Percentiles rank a stretch among this genome's conserved stretches.
Conservation (phyloP, 30 jellyfish, hydroid and myxozoan species). For the Pelagia noctiluca region DNA sequence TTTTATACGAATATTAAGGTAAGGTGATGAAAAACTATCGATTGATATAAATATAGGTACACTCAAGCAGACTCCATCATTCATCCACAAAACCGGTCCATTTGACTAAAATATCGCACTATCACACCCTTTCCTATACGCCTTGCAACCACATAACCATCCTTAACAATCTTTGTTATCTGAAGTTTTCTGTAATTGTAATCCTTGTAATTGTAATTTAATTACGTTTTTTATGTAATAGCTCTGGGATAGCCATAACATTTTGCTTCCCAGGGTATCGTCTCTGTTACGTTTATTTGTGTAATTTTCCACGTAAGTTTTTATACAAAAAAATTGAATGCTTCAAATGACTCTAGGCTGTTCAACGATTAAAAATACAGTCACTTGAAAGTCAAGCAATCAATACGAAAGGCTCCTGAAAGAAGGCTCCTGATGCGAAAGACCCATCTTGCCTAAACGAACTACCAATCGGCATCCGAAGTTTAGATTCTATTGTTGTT, state of each 20-base stretch:
- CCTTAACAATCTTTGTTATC: not conserved
- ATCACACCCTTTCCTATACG: conserved; percentile 2
- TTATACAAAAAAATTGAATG: too few relatives aligned
- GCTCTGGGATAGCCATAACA: not conserved
- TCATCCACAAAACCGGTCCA: not conserved
- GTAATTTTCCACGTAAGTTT: not conserved
- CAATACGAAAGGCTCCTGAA: not conserved
- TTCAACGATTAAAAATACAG: too few relatives aligned
- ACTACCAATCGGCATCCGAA: too few relatives aligned
- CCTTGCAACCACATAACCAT: conserved; percentile 3
- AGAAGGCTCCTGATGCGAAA: too few relatives aligned
- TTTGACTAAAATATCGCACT: not conserved
- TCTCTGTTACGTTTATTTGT: not conserved
- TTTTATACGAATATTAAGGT: not conserved
- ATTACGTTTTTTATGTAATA: not conserved
- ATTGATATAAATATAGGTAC: not conserved
- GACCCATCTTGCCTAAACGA: too few relatives aligned
- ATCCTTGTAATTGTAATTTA: not conserved
- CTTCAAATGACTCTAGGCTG: too few relatives aligned
- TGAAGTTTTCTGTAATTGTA: not conserved
- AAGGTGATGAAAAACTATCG: not conserved
- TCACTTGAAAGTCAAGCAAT: too few relatives aligned
- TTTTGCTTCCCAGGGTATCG: conserved; percentile 8
- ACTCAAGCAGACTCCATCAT: not conserved
- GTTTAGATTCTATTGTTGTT: too few relatives aligned